Evolutionary conservation across 2,888 invertebrate genomes (phyloP).

Genomic region (Entomobrya proxima): DNA sequence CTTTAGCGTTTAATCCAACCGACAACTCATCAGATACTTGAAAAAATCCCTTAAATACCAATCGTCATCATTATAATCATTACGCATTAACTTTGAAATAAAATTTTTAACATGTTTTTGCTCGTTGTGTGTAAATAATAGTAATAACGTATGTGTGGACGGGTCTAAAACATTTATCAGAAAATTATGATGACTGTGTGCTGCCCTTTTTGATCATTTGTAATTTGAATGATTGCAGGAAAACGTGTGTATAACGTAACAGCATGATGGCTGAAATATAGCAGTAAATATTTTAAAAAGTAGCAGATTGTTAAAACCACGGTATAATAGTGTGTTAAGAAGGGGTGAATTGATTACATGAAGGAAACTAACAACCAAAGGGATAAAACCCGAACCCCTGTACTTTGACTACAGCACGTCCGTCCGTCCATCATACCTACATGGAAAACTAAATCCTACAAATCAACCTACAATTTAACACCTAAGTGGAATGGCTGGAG

Average conservation of each 20-base stretch:
- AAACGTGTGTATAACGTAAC: not conserved
- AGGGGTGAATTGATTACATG: conserved; percentile 12
- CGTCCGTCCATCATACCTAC: conserved; percentile 46
- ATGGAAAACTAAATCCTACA: conserved; percentile 22
- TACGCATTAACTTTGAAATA: conserved; percentile 17
- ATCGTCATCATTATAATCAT: not conserved
- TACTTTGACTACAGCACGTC: not conserved
- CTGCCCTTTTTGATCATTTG: conserved; percentile 15
- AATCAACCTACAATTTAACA: conserved; percentile 40
- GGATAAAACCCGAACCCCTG: not conserved
- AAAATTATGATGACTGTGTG: conserved; percentile 24
- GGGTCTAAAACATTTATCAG: conserved; percentile 1
- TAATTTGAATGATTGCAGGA: conserved; percentile 22
- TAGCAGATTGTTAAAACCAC: not conserved
- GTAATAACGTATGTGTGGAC: not conserved
- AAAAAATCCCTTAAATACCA: conserved; percentile 14
- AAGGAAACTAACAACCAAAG: not conserved
- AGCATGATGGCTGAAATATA: not conserved
- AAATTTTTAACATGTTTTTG: conserved; percentile 8
- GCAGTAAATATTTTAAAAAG: not conserved
- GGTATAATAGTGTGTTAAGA: not conserved
- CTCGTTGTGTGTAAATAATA: not conserved
- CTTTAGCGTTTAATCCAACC: conserved; percentile 29
- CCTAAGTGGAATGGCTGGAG: conserved; percentile 15
- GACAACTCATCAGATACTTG: conserved; percentile 45